Evolutionary conservation across 2,113 vertebrate species (phyloP), one percentile per base, ranked within the genome.

Genomic region (Siniperca chuatsi): DNA sequence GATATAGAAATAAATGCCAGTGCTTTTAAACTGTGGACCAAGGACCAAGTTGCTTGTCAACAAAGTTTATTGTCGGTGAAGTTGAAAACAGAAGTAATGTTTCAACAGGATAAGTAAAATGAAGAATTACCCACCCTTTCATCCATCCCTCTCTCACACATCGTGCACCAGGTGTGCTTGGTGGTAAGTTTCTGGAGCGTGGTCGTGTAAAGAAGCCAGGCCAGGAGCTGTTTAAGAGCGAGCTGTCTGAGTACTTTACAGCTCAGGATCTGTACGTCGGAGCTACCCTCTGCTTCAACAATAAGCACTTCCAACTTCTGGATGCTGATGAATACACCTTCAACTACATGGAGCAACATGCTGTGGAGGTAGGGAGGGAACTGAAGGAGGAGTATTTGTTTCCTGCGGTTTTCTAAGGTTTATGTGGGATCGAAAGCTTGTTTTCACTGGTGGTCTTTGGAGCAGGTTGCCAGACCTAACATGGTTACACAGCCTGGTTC

Each of bases 271-370:
- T 99, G 64, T 97, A 96, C 78, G 90, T 99, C 3, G 98, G 98
- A 90, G 95, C 96, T 25, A 94, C 57, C 65, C 65, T 99, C 83
- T 95, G 92, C 78, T 78, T 99, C 88, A 96, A 97, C 91, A 96
- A 95, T 35, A 92, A 95, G 79, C 57, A 89, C 57, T 98, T 99
- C 91, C 82, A 92, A 79, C 87, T 99, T 79, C 88, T 97, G 72
- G 96, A 95, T 85, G 97, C 97, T 11, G 97, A 99, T 86, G 97
- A 98, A 57, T 99, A 97, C 90, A 96, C 96, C 0, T 94, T 98
- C 71, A 96, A 81, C 68, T 98, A 97, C 90, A 98, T 98, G 98
- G 97, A 99, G 92, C 94, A 91, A 68, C 95, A 98, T 91, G 82
- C 94, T 65, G 91, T 97, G 82, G 96, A 96, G 97, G 98, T 98